phyloP scores from a whole-genome alignment of 2,888 invertebrate genomes.

The Conistra vaccinii region DNA sequence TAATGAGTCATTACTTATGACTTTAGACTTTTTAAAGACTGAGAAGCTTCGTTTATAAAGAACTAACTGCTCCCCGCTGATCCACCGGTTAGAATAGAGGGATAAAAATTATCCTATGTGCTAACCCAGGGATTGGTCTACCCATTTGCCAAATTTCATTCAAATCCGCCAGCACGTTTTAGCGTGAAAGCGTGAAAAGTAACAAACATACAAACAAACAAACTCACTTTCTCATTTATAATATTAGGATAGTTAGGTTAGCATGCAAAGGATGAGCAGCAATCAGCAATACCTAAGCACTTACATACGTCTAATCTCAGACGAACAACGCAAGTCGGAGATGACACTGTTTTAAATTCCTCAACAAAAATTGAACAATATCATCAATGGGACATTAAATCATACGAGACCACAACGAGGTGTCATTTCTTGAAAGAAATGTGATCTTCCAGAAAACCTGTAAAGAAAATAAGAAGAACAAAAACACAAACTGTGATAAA shows the following conservation, averaged over 20 bases:
- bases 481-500: background rate
- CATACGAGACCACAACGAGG: background rate
- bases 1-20: slow-evolving; percentile 7
- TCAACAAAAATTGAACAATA: background rate
- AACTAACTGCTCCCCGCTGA: too few species aligned
- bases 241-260: too few species aligned
- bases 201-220: too few species aligned
- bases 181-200: too few species aligned
- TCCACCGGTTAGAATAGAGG: too few species aligned
- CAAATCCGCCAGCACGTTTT: too few species aligned
- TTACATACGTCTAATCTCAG: background rate
- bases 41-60: background rate
- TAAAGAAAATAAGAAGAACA: background rate
- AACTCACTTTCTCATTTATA: too few species aligned
- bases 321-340: background rate
- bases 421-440: too few species aligned
- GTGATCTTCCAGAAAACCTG: background rate
- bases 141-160: too few species aligned
- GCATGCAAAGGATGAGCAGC: background rate
- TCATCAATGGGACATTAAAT: background rate
- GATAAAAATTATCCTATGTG: too few species aligned
- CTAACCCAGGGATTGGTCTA: too few species aligned
- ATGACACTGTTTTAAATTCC: background rate
- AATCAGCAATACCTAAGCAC: background rate
- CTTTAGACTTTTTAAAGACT: slow-evolving; percentile 1